A percentile compares a stretch with the other conserved stretches of the same genome.
Evolutionary conservation across 1,140 invertebrate species (phyloP).

Genomic region (Ctenoplectra terminalis): DNA sequence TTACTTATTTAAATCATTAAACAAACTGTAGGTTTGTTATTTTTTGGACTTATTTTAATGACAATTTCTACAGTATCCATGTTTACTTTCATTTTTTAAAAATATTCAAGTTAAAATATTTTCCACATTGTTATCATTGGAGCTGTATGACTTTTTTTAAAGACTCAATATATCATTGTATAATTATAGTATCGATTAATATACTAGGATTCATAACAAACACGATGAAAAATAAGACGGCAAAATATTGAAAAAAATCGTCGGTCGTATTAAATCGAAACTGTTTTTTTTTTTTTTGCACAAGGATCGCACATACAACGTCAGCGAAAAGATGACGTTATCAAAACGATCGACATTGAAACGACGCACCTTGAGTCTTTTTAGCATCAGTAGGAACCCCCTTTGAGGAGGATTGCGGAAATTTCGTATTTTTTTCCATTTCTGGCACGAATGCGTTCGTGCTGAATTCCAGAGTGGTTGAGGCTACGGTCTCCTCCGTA

Average conservation of each 20-base stretch:
- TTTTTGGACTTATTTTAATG: too few species aligned
- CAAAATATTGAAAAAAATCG: neutral
- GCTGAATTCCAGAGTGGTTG: slow-evolving; percentile 73
- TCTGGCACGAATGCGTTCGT: slow-evolving; percentile 81
- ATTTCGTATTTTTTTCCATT: slow-evolving; percentile 90
- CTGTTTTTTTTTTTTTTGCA: neutral
- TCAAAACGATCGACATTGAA: slow-evolving; percentile 28
- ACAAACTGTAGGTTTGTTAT: too few species aligned
- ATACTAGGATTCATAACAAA: neutral
- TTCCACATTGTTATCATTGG: too few species aligned
- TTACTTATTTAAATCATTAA: too few species aligned
- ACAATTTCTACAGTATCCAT: too few species aligned
- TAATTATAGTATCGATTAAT: neutral
- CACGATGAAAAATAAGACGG: neutral
- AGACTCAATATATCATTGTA: too few species aligned
- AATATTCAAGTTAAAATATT: too few species aligned
- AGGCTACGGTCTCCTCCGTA: slow-evolving; percentile 86
- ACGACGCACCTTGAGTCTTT: slow-evolving; percentile 87
- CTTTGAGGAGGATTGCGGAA: slow-evolving; percentile 85
- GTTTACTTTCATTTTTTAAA: too few species aligned
- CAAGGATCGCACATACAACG: neutral
- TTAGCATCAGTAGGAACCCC: slow-evolving; percentile 86
- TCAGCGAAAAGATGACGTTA: slow-evolving; percentile 35
- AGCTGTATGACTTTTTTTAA: too few species aligned
- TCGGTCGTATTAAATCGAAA: too few species aligned